A percentile compares a stretch with the other conserved stretches of the same genome.
These are phyloP conservation scores for silkworm (Bombyx mori) DNA, from an alignment of 1,140 invertebrate species.

Conservation along the genomic window DNA sequence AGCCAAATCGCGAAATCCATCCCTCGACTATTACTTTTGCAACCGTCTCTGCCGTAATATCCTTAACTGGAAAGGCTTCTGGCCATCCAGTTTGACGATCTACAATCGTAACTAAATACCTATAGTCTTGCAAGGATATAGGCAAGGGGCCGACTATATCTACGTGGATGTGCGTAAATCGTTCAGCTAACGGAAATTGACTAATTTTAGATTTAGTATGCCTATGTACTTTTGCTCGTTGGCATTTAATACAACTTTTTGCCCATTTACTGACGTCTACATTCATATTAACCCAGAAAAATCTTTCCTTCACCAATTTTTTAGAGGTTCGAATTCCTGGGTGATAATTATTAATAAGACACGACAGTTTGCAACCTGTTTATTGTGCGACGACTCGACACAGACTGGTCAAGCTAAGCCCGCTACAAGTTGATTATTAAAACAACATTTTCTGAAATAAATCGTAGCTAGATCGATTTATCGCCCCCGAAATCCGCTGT, in stretches of 20 bases:
- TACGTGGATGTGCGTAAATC: conserved; percentile 43
- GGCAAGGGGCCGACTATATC: conserved; percentile 43
- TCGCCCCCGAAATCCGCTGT: no score
- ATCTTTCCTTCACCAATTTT: conserved; percentile 1
- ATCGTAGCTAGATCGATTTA: no score
- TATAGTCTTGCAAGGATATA: conserved; percentile 4
- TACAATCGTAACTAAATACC: conserved; percentile 8
- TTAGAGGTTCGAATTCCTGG: not conserved
- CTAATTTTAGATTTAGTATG: conserved; percentile 4
- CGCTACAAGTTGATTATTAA: no score
- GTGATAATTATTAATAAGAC: no score
- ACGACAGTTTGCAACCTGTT: no score
- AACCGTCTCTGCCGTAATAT: conserved; percentile 5
- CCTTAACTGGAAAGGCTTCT: conserved; percentile 7
- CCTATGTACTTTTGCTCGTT: conserved; percentile 21
- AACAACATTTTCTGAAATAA: no score
- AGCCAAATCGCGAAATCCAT: conserved; percentile 6
- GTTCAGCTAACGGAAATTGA: conserved; percentile 20
- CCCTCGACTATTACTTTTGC: conserved; percentile 8
- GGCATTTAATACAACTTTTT: conserved; percentile 25
- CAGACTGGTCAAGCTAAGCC: no score
- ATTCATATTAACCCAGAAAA: conserved; percentile 25
- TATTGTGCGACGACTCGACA: no score
- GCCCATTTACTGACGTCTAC: conserved; percentile 18
- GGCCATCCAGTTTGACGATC: conserved; percentile 6